phyloP scores from a whole-genome alignment of 2,888 invertebrate genomes.

The Bugulina stolonifera region DNA sequence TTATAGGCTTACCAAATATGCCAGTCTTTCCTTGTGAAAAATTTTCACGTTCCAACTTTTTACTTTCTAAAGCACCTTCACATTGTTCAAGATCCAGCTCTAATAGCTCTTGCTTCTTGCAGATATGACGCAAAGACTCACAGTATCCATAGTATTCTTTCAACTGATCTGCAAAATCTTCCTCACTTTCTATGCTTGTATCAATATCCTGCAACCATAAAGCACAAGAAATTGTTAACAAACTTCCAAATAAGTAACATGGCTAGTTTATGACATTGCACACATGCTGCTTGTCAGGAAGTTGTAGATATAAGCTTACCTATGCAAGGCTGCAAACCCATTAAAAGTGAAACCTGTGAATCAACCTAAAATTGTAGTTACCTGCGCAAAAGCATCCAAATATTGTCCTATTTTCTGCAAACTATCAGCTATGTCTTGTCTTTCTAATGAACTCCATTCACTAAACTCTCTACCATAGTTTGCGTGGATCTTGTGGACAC shows the following conservation, averaged over 20 bases:
- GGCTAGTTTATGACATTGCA: too few species aligned
- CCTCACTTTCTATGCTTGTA: conserved; percentile 72
- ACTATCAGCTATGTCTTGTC: conserved; percentile 70
- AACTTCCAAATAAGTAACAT: too few species aligned
- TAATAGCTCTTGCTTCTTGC: conserved; percentile 67
- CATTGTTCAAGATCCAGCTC: conserved; percentile 69
- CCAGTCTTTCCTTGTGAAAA: conserved; percentile 31
- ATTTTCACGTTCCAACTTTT: conserved; percentile 55
- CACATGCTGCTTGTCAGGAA: too few species aligned
- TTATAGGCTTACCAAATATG: conserved; percentile 3
- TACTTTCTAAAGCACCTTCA: conserved; percentile 61
- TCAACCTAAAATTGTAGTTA: too few species aligned
- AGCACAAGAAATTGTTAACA: too few species aligned
- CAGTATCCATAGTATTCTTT: conserved; percentile 77
- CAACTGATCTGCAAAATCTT: conserved; percentile 73
- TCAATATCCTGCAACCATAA: conserved; percentile 59
- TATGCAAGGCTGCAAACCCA: not conserved
- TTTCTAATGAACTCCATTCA: conserved; percentile 78
- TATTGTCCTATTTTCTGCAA: conserved; percentile 63
- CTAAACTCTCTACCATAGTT: conserved; percentile 76
- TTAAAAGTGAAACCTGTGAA: too few species aligned
- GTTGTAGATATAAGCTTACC: not conserved
- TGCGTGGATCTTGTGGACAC: conserved; percentile 71
- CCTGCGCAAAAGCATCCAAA: conserved; percentile 60
- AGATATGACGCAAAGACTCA: conserved; percentile 64